A percentile compares a stretch with the other conserved stretches of the same genome.
These are phyloP conservation scores for Bettongia penicillata DNA, from an alignment of 2,113 vertebrate genomes.

Conservation along the genomic window DNA sequence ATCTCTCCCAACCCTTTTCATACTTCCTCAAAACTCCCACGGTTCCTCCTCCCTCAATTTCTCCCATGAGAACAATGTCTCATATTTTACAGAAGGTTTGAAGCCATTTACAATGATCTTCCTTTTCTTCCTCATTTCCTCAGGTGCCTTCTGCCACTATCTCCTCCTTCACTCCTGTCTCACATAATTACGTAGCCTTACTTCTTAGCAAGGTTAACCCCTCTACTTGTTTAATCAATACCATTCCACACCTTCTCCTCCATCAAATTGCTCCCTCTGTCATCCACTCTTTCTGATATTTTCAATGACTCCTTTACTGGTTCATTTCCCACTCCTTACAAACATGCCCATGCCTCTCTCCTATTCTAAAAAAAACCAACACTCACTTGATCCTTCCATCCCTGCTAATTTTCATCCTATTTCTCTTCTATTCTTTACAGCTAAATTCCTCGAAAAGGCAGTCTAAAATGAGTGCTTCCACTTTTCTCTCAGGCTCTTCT, in stretches of 20 bases:
- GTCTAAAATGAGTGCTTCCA: neutral
- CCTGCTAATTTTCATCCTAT: too few species aligned
- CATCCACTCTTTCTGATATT: neutral
- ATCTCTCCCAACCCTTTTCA: neutral
- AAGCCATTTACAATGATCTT: neutral
- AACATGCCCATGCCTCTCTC: neutral
- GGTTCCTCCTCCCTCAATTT: neutral
- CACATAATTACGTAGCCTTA: neutral
- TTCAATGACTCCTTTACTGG: neutral
- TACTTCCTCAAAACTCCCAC: neutral
- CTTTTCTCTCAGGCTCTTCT: neutral
- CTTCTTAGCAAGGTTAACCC: neutral
- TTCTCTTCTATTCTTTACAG: too few species aligned
- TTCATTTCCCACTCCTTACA: neutral
- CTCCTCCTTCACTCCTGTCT: neutral
- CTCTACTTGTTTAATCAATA: neutral
- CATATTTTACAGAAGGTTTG: neutral
- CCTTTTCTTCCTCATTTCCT: neutral
- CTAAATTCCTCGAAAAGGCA: neutral
- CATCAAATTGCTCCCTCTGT: neutral
- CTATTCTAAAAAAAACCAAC: too few species aligned
- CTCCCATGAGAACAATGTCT: neutral
- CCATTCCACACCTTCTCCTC: neutral
- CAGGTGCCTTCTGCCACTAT: neutral
- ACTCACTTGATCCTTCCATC: too few species aligned